Conservation (phyloP, 2,888 invertebrate genomes). For the Nomada lathburiana region DNA sequence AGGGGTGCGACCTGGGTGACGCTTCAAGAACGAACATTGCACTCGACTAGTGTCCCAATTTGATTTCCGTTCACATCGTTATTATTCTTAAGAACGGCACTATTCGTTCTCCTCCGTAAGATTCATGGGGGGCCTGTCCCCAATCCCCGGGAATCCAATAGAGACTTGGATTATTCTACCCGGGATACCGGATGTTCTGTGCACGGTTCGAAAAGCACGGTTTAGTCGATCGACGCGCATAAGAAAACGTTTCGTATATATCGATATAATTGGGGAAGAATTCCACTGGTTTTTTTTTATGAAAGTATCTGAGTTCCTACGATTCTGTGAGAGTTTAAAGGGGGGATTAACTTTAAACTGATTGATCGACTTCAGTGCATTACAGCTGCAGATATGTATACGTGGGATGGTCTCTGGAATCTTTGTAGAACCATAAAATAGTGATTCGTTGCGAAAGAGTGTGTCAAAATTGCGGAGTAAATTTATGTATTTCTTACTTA, state of each 20-base stretch:
- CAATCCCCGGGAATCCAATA: slow-evolving; percentile 27
- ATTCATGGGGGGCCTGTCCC: slow-evolving; percentile 26
- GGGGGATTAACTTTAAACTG: not conserved
- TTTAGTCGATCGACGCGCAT: slow-evolving; percentile 12
- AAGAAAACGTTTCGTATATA: slow-evolving; percentile 19
- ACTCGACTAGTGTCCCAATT: slow-evolving; percentile 75
- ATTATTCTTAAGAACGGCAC: slow-evolving; percentile 56
- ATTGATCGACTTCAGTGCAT: no score
- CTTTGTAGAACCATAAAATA: no score
- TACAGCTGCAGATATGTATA: no score
- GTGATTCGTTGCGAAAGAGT: no score
- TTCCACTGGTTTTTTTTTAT: no score
- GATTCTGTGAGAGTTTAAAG: not conserved
- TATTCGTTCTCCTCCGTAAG: slow-evolving; percentile 20
- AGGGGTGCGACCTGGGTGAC: slow-evolving; percentile 61
- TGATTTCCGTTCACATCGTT: slow-evolving; percentile 68
- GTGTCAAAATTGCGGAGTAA: no score
- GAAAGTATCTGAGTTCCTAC: not conserved
- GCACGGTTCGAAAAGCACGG: not conserved
- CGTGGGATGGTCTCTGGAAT: no score
- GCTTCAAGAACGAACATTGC: slow-evolving; percentile 68
- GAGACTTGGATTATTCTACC: slow-evolving; percentile 22
- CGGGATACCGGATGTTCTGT: slow-evolving; percentile 2
- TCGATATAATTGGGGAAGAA: not conserved
- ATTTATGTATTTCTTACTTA: no score